phyloP scores from a whole-genome alignment of 2,797 vertebrate genomes.

The Rhinella marina region DNA sequence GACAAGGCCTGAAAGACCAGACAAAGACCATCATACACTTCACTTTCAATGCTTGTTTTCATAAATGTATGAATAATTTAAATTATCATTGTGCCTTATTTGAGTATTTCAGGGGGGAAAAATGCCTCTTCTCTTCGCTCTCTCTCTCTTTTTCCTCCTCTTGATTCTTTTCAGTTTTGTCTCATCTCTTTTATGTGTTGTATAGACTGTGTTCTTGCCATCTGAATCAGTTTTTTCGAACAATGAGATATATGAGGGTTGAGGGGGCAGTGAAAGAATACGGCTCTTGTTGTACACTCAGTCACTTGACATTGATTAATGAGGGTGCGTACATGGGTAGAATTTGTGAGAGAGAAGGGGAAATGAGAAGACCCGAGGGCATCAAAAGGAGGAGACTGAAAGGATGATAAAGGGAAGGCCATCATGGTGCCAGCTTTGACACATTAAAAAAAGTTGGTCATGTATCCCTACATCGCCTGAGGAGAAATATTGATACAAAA shows the following conservation, averaged over 20 bases:
- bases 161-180: slow-evolving; percentile 84
- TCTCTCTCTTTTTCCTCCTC: slow-evolving; percentile 67
- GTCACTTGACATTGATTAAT: slow-evolving; percentile 98
- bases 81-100: slow-evolving; percentile 85
- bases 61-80: slow-evolving; percentile 94
- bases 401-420: slow-evolving; percentile 70
- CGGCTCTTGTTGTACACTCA: slow-evolving; percentile 90
- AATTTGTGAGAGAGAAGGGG: slow-evolving; percentile 83
- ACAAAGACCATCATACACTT: slow-evolving; percentile 92
- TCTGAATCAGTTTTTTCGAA: slow-evolving; percentile 87
- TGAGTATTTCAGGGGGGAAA: slow-evolving; percentile 77
- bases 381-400: slow-evolving; percentile 77
- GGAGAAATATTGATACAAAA: slow-evolving; percentile 27
- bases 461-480: slow-evolving; percentile 15
- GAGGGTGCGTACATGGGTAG: slow-evolving; percentile 89
- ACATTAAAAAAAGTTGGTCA: slow-evolving; percentile 31
- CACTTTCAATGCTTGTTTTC: slow-evolving; percentile 87
- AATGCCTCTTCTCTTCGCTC: slow-evolving; percentile 80
- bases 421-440: slow-evolving; percentile 60
- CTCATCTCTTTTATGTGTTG: slow-evolving; percentile 91
- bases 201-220: slow-evolving; percentile 83
- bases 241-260: slow-evolving; percentile 93
- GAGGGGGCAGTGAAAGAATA: slow-evolving; percentile 88
- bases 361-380: slow-evolving; percentile 81
- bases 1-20: slow-evolving; percentile 77